Conservation (phyloP, 2,797 vertebrate species). For the Molothrus aeneus region DNA sequence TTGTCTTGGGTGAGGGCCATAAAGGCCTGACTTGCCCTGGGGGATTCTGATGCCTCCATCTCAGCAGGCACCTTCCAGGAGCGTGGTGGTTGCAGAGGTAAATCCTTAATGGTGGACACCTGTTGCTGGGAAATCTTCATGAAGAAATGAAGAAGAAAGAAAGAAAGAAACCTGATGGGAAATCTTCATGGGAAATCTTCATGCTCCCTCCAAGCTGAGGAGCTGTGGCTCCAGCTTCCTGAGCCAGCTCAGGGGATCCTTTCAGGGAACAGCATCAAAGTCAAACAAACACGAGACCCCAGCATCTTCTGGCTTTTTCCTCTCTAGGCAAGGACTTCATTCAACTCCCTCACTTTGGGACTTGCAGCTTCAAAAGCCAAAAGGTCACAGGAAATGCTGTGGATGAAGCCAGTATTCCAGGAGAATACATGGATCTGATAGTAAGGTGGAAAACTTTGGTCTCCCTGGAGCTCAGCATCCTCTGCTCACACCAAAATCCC, state of each 20-base stretch:
- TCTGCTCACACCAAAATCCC: background rate
- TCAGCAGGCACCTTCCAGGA: background rate
- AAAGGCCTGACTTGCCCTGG: background rate
- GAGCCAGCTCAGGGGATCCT: background rate
- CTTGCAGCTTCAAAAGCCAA: background rate
- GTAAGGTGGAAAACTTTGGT: background rate
- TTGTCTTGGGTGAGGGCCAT: conserved; percentile 18
- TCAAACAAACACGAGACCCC: background rate
- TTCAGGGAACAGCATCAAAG: background rate
- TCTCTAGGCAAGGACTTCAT: background rate
- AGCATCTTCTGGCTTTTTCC: background rate
- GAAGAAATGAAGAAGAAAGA: no score
- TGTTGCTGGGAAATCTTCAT: background rate
- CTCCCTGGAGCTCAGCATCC: background rate
- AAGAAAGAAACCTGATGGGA: no score
- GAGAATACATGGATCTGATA: background rate
- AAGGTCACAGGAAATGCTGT: background rate
- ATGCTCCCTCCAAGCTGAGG: background rate
- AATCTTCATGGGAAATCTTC: background rate
- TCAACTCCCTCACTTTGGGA: background rate
- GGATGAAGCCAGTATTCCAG: background rate
- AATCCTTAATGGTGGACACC: background rate
- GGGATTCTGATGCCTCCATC: background rate
- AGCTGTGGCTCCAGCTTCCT: background rate
- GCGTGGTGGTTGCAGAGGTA: background rate